Evolutionary conservation across 2,888 invertebrate genomes (phyloP), one percentile per base, ranked within the genome.

Genomic region (Platycheirus albimanus): DNA sequence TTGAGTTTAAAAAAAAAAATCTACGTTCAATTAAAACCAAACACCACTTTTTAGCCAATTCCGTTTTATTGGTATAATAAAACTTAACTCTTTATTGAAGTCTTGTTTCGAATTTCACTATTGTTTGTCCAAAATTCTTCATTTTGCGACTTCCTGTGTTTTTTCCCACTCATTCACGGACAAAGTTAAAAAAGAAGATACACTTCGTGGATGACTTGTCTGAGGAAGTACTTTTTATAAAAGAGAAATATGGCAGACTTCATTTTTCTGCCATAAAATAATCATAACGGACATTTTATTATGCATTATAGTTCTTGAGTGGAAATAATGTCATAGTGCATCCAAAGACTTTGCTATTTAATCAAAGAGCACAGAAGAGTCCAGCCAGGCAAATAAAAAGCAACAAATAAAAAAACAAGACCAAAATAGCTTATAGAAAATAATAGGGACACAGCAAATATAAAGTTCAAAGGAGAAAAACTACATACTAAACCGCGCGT

Each of bases 401-500:
- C 30, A 6, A 6, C 3, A 6, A 33, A 33, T 33, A 33, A 33
- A 1, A 33, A 33, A 33, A 33, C 30, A n/a, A n/a, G n/a, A n/a
- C n/a, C n/a, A n/a, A 24, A 24, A 24, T 33, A 8, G 3, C 8
- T 33, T 33, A 7, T 6, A 4, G 8, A 33, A 33, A 8, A 33
- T 6, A 33, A 33, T 24, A 4, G 24, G 7, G 8, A 4, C 30
- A 33, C 7, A 1, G 8, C 30, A 33, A 33, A 33, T 5, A 24
- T 5, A n/a, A 58, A 47, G 7, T 70, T 71, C 81, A 71, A 66
- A 70, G 64, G 66, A 8, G 1, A 3, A 24, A 7, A 3, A 33
- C 7, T 7, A 4, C 7, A 64, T 45, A 51, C 43, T 58, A 17
- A 54, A 51, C 36, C 69, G 64, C 41, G 58, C 64, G 51, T 33